These are phyloP conservation scores for Mylabris sibirica DNA, from an alignment of 2,888 invertebrate species.

Conservation along the genomic window DNA sequence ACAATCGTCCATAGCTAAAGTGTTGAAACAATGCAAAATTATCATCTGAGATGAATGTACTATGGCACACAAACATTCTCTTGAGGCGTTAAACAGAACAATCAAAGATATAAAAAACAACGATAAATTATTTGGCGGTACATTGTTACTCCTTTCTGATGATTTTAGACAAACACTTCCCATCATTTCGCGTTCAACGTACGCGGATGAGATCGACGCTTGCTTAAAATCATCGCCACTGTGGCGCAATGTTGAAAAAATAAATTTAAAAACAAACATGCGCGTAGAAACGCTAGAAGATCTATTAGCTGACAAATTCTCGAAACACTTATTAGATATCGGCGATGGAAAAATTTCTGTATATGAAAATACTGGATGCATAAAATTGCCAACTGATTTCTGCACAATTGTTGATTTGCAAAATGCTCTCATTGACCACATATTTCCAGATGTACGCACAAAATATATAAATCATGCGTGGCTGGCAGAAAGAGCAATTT, in stretches of 20 bases:
- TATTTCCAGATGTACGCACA: slow-evolving; percentile 49
- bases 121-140: neutral
- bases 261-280: slow-evolving; percentile 45
- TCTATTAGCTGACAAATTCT: slow-evolving; percentile 43
- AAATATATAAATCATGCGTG: slow-evolving; percentile 41
- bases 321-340: slow-evolving; percentile 46
- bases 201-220: slow-evolving; percentile 52
- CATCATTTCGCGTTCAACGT: slow-evolving; percentile 17
- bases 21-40: slow-evolving; percentile 24
- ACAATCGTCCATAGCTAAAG: slow-evolving; percentile 18
- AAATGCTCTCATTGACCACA: slow-evolving; percentile 44
- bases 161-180: neutral
- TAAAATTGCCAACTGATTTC: slow-evolving; percentile 47
- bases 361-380: slow-evolving; percentile 43
- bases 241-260: slow-evolving; percentile 43
- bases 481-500: slow-evolving; percentile 46
- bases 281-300: slow-evolving; percentile 45
- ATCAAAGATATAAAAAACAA: slow-evolving; percentile 39
- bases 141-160: neutral
- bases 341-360: slow-evolving; percentile 46
- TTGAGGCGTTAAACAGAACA: slow-evolving; percentile 47
- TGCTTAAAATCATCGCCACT: slow-evolving; percentile 49
- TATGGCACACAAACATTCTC: slow-evolving; percentile 35
- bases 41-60: slow-evolving; percentile 39
- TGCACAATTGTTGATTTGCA: slow-evolving; percentile 44